These are phyloP conservation scores for Catocala fraxini DNA, from an alignment of 2,888 invertebrate species.

Conservation along the genomic window DNA sequence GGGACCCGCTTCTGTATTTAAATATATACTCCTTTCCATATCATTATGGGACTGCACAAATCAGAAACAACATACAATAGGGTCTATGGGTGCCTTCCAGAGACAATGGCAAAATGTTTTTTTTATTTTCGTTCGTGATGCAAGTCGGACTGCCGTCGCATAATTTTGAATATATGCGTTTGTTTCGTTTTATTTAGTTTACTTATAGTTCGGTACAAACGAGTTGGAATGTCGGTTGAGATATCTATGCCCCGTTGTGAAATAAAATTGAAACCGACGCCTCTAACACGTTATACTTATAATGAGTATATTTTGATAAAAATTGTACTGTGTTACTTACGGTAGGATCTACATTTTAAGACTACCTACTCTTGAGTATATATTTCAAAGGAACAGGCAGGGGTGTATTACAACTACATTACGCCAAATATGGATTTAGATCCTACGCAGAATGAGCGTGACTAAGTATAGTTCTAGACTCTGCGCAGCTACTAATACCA, in stretches of 20 bases:
- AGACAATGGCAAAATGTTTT: constrained; percentile 69
- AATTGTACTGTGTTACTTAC: no score
- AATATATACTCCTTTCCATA: constrained; percentile 66
- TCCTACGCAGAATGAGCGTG: no score
- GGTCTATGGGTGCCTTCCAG: constrained; percentile 53
- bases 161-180: constrained; percentile 43
- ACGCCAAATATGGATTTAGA: no score
- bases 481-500: no score
- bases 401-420: no score
- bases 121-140: constrained; percentile 56
- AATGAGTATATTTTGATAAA: no score
- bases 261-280: no score
- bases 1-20: constrained; percentile 24
- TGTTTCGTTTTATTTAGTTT: constrained; percentile 25
- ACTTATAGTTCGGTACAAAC: constrained; percentile 8
- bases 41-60: constrained; percentile 75
- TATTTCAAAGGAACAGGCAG: no score
- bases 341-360: no score
- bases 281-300: no score
- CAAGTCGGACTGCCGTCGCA: constrained; percentile 37
- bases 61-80: constrained; percentile 70
- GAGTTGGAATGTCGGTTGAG: neutral
- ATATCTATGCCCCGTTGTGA: neutral
- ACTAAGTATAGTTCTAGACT: no score
- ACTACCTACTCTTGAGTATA: no score